Conservation (phyloP, 2,797 vertebrate genomes). For the Carapus acus region DNA sequence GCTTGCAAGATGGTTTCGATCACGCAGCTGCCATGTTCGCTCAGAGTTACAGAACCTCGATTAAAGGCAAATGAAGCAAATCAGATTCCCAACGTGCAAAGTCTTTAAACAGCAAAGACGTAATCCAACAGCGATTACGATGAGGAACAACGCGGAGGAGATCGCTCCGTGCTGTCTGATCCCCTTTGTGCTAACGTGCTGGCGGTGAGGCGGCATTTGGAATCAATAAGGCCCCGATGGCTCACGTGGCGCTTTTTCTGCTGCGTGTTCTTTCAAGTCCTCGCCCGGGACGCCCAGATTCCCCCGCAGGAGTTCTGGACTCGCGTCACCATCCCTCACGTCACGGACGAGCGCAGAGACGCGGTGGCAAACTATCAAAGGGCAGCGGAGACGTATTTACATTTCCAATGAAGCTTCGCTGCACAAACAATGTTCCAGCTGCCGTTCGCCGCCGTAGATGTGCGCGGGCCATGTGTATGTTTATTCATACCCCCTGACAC, state of each 20-base stretch:
- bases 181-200: conserved; percentile 24
- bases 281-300: too few species aligned
- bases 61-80: conserved; percentile 49
- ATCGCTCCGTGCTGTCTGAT: conserved; percentile 25
- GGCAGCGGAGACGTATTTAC: not conserved
- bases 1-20: conserved; percentile 35
- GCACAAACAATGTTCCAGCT: conserved; percentile 1
- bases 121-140: conserved; percentile 23
- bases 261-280: conserved; percentile 17
- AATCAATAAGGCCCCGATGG: conserved; percentile 32
- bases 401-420: not conserved
- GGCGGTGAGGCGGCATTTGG: conserved; percentile 21
- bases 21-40: conserved; percentile 38
- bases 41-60: conserved; percentile 34
- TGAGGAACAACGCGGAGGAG: conserved; percentile 22
- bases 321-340: too few species aligned
- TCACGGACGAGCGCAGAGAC: not conserved
- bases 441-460: not conserved
- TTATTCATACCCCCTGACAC: not conserved
- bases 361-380: not conserved
- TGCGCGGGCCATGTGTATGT: not conserved
- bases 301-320: conserved; percentile 17
- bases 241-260: conserved; percentile 13
- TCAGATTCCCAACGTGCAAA: conserved; percentile 45
- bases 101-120: conserved; percentile 32